Evolutionary conservation across 1,140 invertebrate species (phyloP), one percentile per base, ranked within the genome.

Genomic region (Aphis gossypii): DNA sequence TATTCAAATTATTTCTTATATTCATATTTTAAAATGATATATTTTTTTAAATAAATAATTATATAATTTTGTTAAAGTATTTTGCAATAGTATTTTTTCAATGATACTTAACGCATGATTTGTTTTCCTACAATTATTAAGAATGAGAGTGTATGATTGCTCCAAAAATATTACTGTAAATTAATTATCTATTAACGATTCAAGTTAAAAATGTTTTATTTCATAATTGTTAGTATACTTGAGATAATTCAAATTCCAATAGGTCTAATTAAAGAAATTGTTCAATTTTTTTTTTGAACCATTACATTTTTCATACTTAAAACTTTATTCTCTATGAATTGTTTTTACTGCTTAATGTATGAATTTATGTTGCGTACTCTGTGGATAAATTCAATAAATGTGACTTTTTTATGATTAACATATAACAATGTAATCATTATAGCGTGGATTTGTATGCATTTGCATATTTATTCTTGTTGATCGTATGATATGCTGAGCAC

Each of bases 1-100:
- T 54, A 54, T 89, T 89, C 20, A 54, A 2, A 51, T 89, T 89
- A 38, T 38, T 89, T 88, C n/a, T 51, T 88, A 54, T 89, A 89
- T 89, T 89, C 1, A 51, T 54, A 35, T 89, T 89, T 11, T 38
- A 54, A 51, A 89, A 41, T 54, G 35, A 48, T 87, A 87, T 54
- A 51, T 38, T 89, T 89, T n/a, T 38, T n/a, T 86, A n/a, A 86
- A 46, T 86, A 86, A 86, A 86, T 86, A 20, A 20, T 23, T 84
- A 44, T 46, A 46, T 86, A 18, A 86, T 86, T 86, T 23, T 86
- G 8, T 86, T 41, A 46, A 30, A 76, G 14, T 86, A 4, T 86
- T 46, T 20, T 86, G 30, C 25, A 84, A 44, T 41, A 84, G 41
- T 41, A 84, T 84, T 84, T 84, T 76, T n/a, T 9, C 35, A 84